phyloP scores from a whole-genome alignment of 2,113 vertebrate genomes.

The Ceyx melanurus region DNA sequence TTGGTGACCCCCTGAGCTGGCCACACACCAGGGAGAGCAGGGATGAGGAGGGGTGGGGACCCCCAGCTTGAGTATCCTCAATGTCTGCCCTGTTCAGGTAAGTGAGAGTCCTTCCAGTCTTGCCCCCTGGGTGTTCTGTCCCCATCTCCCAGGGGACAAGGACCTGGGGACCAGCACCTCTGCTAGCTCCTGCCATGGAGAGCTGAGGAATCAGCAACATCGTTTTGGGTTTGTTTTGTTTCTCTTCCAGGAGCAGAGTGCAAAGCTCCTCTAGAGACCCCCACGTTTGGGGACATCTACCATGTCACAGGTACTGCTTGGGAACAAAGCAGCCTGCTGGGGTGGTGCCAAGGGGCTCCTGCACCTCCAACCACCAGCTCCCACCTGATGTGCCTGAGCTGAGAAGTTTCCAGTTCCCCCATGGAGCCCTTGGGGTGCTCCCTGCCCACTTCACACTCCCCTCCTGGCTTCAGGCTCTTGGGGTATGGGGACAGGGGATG shows the following conservation, averaged over 20 bases:
- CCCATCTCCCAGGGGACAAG: not conserved
- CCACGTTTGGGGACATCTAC: constrained; percentile 30
- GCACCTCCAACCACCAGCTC: not conserved
- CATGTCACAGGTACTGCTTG: not conserved
- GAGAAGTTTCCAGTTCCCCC: not conserved
- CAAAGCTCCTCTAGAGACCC: not conserved
- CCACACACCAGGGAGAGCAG: not conserved
- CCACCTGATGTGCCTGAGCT: rapidly evolving
- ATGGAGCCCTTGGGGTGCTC: rapidly evolving
- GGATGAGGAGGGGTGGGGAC: rapidly evolving
- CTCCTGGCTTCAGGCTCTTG: rapidly evolving
- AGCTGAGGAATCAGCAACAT: rapidly evolving
- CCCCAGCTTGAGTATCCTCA: rapidly evolving
- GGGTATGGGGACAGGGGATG: not conserved
- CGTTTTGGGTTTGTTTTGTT: not conserved
- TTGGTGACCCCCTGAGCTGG: not conserved
- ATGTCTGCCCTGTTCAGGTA: not conserved
- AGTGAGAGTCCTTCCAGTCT: not conserved
- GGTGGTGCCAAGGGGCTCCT: not conserved
- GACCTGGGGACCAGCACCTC: not conserved
- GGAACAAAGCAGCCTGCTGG: rapidly evolving
- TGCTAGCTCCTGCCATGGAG: rapidly evolving
- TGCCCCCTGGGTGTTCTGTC: not conserved
- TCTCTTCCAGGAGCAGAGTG: not conserved
- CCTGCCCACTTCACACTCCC: not conserved